A percentile compares a stretch with the other conserved stretches of the same genome.
Conservation (phyloP, 2,797 vertebrate species). For the Mus spretus region DNA sequence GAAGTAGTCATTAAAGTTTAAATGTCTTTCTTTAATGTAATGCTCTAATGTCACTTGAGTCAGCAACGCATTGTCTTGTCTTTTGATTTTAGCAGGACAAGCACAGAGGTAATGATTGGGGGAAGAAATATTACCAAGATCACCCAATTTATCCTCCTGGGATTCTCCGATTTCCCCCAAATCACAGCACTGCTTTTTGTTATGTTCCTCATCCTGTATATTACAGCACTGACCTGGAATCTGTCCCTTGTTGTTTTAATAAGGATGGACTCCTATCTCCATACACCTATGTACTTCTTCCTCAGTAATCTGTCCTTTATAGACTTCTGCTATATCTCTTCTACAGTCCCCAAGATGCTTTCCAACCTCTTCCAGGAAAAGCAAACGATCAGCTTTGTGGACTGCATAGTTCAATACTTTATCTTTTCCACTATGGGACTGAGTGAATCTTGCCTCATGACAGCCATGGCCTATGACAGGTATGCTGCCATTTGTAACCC, state of each 20-base stretch:
- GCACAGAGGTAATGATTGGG: background rate
- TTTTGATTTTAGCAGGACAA: constrained; percentile 20
- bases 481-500: constrained; percentile 68
- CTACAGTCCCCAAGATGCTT: constrained; percentile 78
- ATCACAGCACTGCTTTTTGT: background rate
- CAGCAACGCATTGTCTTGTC: background rate
- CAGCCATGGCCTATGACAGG: constrained; percentile 69
- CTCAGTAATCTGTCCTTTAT: constrained; percentile 80
- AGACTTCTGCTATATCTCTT: constrained; percentile 78
- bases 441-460: constrained; percentile 53
- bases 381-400: constrained; percentile 69
- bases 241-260: constrained; percentile 30
- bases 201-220: background rate
- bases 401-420: constrained; percentile 74
- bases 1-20: background rate
- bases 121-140: constrained; percentile 37
- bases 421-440: constrained; percentile 48
- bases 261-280: constrained; percentile 70
- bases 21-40: background rate
- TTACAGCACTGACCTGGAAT: background rate
- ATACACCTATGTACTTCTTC: constrained; percentile 84
- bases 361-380: constrained; percentile 56
- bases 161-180: background rate
- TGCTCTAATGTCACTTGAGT: background rate
- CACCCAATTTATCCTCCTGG: background rate